A percentile compares a stretch with the other conserved stretches of the same genome.
Evolutionary conservation across 2,888 invertebrate genomes (phyloP).

Genomic region (Lasiommata megera): DNA sequence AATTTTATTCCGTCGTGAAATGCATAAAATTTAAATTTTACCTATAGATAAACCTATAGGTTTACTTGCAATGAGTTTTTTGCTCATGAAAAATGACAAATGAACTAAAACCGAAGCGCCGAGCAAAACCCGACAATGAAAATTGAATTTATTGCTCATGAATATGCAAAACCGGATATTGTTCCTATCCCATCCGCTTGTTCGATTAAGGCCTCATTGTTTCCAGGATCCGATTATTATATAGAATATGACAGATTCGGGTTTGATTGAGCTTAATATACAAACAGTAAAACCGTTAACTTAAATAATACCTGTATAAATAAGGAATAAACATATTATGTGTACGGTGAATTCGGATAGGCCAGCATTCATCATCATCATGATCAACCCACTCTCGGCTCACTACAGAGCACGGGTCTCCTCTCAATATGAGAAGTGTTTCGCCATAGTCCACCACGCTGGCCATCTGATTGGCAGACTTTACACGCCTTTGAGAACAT

Average conservation of each 20-base stretch:
- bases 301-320: background rate
- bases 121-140: conserved; percentile 59
- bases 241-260: conserved; percentile 26
- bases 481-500: too few species aligned
- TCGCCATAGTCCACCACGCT: too few species aligned
- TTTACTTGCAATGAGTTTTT: conserved; percentile 33
- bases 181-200: conserved; percentile 46
- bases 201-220: conserved; percentile 49
- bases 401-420: too few species aligned
- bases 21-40: conserved; percentile 6
- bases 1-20: background rate
- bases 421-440: too few species aligned
- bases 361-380: too few species aligned
- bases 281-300: conserved; percentile 4
- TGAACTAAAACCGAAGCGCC: conserved; percentile 68
- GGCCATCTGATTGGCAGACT: too few species aligned
- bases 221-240: conserved; percentile 47
- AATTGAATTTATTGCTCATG: conserved; percentile 71
- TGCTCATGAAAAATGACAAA: conserved; percentile 66
- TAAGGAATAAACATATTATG: background rate
- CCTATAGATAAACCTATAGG: background rate
- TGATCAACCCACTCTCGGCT: too few species aligned
- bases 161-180: conserved; percentile 71
- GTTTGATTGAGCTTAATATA: conserved; percentile 29
- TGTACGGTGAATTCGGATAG: background rate